These are phyloP conservation scores for Arctocebus calabarensis DNA, from an alignment of 2,797 vertebrate genomes.

Conservation along the genomic window DNA sequence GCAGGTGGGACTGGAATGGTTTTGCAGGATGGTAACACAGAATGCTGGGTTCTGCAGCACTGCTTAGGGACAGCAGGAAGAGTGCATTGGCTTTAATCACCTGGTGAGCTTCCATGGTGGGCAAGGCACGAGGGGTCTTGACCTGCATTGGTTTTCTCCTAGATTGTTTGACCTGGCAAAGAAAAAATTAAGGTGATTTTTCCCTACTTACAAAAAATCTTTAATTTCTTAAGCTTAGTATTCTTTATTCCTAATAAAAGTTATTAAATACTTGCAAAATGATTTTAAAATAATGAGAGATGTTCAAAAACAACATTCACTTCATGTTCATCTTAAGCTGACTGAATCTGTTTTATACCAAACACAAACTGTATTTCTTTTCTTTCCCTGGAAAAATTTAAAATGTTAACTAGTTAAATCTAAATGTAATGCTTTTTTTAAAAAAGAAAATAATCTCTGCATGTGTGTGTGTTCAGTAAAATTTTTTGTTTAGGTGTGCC, in stretches of 20 bases:
- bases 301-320: neutral
- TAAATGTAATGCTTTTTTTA: conserved; percentile 14
- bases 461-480: neutral
- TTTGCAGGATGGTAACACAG: conserved; percentile 96
- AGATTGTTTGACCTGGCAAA: conserved; percentile 95
- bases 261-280: neutral
- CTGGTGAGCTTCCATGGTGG: conserved; percentile 99
- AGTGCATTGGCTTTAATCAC: conserved; percentile 98
- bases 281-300: conserved; percentile 50
- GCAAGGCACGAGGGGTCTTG: conserved; percentile 97
- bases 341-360: neutral
- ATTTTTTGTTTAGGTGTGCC: neutral
- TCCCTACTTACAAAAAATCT: neutral
- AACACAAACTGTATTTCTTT: conserved; percentile 13
- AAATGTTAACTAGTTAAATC: conserved; percentile 12
- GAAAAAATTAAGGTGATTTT: conserved; percentile 20
- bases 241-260: conserved; percentile 14
- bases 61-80: conserved; percentile 97
- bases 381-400: neutral
- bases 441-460: neutral
- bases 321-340: conserved; percentile 8
- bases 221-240: conserved; percentile 29
- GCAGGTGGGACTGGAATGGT: conserved; percentile 95
- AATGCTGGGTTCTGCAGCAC: conserved; percentile 97
- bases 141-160: conserved; percentile 98